Percentiles rank a stretch among this genome's conserved stretches.
These are phyloP conservation scores for Tenebrosternarchus preto DNA, from an alignment of 2,113 vertebrate genomes.

Conservation along the genomic window DNA sequence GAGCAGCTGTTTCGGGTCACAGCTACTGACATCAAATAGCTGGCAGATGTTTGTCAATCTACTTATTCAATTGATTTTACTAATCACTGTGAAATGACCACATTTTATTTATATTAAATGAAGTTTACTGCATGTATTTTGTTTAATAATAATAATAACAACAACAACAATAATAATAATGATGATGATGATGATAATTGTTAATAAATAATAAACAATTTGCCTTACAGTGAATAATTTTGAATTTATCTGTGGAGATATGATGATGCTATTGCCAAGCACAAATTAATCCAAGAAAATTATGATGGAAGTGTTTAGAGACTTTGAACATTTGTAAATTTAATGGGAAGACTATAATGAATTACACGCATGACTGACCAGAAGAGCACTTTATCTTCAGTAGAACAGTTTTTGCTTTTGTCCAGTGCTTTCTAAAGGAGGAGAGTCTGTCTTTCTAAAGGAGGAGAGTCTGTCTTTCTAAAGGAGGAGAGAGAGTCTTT, in stretches of 20 bases:
- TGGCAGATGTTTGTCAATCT: constrained; percentile 61
- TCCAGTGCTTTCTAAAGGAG: neutral
- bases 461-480: neutral
- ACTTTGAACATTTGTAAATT: neutral
- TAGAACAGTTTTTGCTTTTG: neutral
- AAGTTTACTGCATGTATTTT: neutral
- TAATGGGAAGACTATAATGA: constrained; percentile 16
- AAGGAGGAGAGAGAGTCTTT: neutral
- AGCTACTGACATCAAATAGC: constrained; percentile 60
- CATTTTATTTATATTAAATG: neutral
- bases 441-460: neutral
- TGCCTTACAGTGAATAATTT: neutral
- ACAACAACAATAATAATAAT: no score
- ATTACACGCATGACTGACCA: constrained; percentile 16
- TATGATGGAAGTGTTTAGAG: neutral
- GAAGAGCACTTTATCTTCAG: neutral
- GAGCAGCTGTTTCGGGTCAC: constrained; percentile 59
- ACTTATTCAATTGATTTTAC: constrained; percentile 51
- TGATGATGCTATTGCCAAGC: neutral
- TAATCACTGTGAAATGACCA: constrained; percentile 5
- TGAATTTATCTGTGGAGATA: neutral
- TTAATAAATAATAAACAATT: no score
- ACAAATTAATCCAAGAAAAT: neutral
- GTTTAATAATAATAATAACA: no score
- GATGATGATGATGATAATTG: no score